Evolutionary conservation across 2,113 vertebrate genomes (phyloP), one percentile per base, ranked within the genome.

Genomic region (Phocoena phocoena): DNA sequence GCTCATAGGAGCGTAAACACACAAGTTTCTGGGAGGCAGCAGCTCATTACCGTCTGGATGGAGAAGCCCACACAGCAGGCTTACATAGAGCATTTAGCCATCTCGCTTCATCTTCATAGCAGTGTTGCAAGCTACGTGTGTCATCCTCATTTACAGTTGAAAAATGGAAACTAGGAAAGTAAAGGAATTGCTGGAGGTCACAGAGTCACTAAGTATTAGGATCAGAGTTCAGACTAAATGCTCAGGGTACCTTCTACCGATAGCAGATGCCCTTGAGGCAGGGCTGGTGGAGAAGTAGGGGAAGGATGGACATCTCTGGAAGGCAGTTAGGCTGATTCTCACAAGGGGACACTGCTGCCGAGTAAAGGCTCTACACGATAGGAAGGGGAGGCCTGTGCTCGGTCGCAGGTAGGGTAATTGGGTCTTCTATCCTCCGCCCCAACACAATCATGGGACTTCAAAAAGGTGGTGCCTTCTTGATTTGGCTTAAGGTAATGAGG

Each of bases 41-140:
- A 62, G 63, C 63, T 67, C n/a, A 9, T 23, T 4, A 0, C 4
- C 28, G 21, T 83, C 62, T 38, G 36, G 47, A 53, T 6, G 68
- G 63, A 8, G 55, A 38, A 73, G 17, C 28, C 53, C 60, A 63
- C 0, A 4, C 11, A 76, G 87, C 25, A n/a, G 36, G 53, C 68
- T 76, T 67, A 8, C 3, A 13, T 0, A 21, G 36, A 76, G 74
- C 60, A 41, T 8, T 1, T 12, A 70, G 36, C 12, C 20, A 58
- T 38, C n/a, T 31, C 4, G 1, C 13, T n/a, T 53, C n/a, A 62
- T 14, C n/a, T 20, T 73, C 84, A 36, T 0, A 3, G 20, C 1
- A 2, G 50, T 11, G 68, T 68, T 50, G 20, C 0, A 0, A 89
- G 84, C 25, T 55, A 44, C 23, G 20, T 8, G 31, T 25, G 47